Evolutionary conservation across 2,888 invertebrate species (phyloP).

Genomic region (Hedychridium roseum): DNA sequence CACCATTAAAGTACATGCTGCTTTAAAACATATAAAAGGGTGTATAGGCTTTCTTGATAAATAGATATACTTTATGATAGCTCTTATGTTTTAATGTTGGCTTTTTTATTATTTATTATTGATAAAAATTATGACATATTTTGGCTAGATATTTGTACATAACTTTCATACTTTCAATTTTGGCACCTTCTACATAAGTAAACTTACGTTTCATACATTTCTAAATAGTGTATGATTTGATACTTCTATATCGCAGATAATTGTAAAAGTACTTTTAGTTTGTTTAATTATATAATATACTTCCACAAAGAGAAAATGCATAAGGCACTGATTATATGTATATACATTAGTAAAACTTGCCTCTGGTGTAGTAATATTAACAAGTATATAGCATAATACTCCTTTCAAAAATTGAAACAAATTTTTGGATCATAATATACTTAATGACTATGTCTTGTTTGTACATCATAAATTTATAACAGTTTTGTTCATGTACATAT

Average conservation of each 20-base stretch:
- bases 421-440: too few species aligned
- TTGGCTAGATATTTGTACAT: conserved; percentile 48
- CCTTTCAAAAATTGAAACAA: too few species aligned
- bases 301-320: conserved; percentile 32
- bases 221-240: conserved; percentile 25
- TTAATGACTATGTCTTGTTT: too few species aligned
- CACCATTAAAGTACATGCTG: conserved; percentile 11
- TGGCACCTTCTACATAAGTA: conserved; percentile 48
- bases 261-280: conserved; percentile 39
- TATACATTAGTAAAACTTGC: conserved; percentile 28
- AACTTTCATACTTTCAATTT: conserved; percentile 40
- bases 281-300: conserved; percentile 23
- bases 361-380: conserved; percentile 21
- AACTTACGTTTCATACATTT: conserved; percentile 23
- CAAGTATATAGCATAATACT: too few species aligned
- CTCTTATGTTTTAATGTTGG: conserved; percentile 33
- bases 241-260: conserved; percentile 35
- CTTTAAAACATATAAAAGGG: conserved; percentile 11
- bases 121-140: too few species aligned
- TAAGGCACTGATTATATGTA: conserved; percentile 52
- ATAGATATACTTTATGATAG: conserved; percentile 15
- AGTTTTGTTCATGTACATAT: too few species aligned
- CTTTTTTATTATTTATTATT: conserved; percentile 29
- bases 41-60: conserved; percentile 16
- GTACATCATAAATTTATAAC: too few species aligned